A percentile compares a stretch with the other conserved stretches of the same genome.
These are phyloP conservation scores for Oreohelix idahoensis DNA, from an alignment of 1,140 invertebrate species.

Conservation along the genomic window DNA sequence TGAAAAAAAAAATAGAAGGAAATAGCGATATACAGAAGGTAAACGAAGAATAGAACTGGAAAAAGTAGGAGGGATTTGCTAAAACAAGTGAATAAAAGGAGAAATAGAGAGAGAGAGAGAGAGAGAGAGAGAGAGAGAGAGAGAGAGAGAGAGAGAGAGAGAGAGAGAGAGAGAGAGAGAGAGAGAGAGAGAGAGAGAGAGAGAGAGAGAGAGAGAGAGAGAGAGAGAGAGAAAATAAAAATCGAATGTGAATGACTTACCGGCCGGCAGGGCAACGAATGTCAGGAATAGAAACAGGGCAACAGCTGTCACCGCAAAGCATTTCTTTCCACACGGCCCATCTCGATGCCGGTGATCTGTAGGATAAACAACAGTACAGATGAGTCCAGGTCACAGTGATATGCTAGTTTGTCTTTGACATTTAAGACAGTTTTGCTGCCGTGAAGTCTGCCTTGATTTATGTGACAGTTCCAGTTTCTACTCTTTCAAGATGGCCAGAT, in stretches of 20 bases:
- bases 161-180: background rate
- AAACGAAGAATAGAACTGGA: background rate
- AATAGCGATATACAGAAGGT: background rate
- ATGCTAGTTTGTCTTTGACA: too few species aligned
- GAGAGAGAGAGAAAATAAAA: background rate
- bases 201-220: background rate
- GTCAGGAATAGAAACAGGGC: conserved; percentile 46
- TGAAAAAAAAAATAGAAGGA: background rate
- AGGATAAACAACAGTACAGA: background rate
- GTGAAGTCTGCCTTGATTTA: too few species aligned
- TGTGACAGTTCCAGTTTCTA: too few species aligned
- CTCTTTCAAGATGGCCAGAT: too few species aligned
- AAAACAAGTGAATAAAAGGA: too few species aligned
- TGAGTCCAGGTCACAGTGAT: too few species aligned
- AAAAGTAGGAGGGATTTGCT: conserved; percentile 5
- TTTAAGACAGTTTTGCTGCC: too few species aligned
- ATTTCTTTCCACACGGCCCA: conserved; percentile 45
- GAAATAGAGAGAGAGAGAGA: too few species aligned
- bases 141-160: background rate
- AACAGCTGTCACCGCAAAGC: conserved; percentile 46
- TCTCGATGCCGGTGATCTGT: conserved; percentile 33
- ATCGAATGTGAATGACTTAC: conserved; percentile 28
- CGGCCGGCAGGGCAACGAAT: conserved; percentile 47
- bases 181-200: background rate
- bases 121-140: background rate